These are phyloP conservation scores for Lethrus apterus DNA, from an alignment of 1,140 invertebrate species.

Conservation along the genomic window DNA sequence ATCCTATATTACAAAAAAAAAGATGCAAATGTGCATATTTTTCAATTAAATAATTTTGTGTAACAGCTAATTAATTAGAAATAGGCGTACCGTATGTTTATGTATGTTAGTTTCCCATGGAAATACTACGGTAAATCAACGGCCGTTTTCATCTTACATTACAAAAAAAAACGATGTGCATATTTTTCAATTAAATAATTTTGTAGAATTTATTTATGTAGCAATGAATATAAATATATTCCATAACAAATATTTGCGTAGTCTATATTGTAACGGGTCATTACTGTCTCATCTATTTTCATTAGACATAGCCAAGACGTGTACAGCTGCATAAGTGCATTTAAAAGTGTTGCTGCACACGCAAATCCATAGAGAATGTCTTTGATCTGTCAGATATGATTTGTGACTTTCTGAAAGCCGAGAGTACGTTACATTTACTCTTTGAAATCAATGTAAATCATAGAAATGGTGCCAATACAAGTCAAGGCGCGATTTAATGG, in stretches of 20 bases:
- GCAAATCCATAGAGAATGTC: conserved; percentile 13
- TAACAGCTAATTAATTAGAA: too few relatives aligned
- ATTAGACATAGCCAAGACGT: conserved; percentile 4
- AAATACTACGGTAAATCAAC: too few relatives aligned
- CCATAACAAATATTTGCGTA: conserved; percentile 13
- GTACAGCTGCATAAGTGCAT: conserved; percentile 15
- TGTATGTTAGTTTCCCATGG: too few relatives aligned
- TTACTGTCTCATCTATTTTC: conserved; percentile 15
- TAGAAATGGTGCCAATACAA: conserved; percentile 12
- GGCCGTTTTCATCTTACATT: too few relatives aligned
- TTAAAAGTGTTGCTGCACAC: conserved; percentile 11
- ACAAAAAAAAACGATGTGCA: too few relatives aligned
- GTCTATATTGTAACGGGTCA: conserved; percentile 10
- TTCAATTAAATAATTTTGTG: too few relatives aligned
- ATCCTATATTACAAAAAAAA: too few relatives aligned
- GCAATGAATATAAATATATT: too few relatives aligned
- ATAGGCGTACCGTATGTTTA: too few relatives aligned
- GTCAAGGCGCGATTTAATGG: conserved; percentile 1
- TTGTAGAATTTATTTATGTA: too few relatives aligned
- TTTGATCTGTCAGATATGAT: conserved; percentile 16
- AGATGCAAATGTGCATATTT: too few relatives aligned
- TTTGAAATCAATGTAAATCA: conserved; percentile 14
- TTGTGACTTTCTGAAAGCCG: conserved; percentile 7
- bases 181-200: too few relatives aligned
- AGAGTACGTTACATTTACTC: conserved; percentile 5